Conservation (phyloP, 2,888 invertebrate genomes). For the Cinara cedri region DNA sequence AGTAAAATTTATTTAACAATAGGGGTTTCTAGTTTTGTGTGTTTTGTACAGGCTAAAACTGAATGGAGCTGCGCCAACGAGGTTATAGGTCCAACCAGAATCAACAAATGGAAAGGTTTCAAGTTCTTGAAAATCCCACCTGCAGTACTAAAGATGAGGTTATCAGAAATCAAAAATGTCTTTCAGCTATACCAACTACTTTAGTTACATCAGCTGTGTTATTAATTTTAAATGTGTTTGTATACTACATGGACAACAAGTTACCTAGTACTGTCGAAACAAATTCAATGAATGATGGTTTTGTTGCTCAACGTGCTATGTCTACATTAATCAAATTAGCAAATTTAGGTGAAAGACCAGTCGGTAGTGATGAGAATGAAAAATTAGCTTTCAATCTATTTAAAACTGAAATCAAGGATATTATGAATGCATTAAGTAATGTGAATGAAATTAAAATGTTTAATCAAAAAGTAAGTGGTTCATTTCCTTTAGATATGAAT, state of each 20-base stretch:
- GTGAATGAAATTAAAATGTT: constrained; percentile 62
- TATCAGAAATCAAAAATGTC: constrained; percentile 35
- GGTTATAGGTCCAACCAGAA: constrained; percentile 42
- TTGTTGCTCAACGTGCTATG: constrained; percentile 61
- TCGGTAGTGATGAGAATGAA: constrained; percentile 61
- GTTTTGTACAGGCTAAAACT: constrained; percentile 48
- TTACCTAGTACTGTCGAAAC: neutral
- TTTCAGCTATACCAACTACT: constrained; percentile 11
- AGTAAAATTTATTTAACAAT: constrained; percentile 14
- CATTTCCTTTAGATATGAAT: constrained; percentile 60
- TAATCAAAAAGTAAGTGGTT: constrained; percentile 65
- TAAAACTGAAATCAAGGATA: constrained; percentile 62
- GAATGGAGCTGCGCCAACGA: constrained; percentile 51
- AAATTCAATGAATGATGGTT: constrained; percentile 43
- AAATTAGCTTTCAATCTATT: constrained; percentile 63
- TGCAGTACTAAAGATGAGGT: constrained; percentile 7
- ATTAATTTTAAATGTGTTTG: constrained; percentile 25
- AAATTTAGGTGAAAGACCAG: constrained; percentile 60
- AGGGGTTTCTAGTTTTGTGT: constrained; percentile 52
- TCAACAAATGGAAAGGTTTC: constrained; percentile 44
- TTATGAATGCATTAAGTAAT: constrained; percentile 61
- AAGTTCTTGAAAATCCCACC: constrained; percentile 23
- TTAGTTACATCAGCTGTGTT: neutral
- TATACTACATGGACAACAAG: constrained; percentile 38
- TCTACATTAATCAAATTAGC: constrained; percentile 59